A percentile compares a stretch with the other conserved stretches of the same genome.
These are phyloP conservation scores for Drosophila diplacantha DNA, from an alignment of 2,888 invertebrate species.

Conservation along the genomic window DNA sequence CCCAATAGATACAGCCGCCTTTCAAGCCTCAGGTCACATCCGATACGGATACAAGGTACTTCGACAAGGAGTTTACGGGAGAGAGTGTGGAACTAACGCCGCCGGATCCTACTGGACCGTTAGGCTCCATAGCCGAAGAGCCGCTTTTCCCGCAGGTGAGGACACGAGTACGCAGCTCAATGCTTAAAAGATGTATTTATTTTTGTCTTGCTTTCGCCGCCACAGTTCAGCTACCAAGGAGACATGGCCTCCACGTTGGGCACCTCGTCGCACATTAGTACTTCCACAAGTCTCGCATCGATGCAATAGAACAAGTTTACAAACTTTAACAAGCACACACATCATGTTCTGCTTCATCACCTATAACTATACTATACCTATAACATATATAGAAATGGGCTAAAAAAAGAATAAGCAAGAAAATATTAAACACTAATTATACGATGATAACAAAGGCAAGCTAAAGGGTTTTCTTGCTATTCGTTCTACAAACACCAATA, in stretches of 20 bases:
- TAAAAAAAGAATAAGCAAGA: slow-evolving; percentile 31
- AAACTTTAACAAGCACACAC: slow-evolving; percentile 51
- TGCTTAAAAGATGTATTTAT: not conserved
- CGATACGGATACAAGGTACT: slow-evolving; percentile 98
- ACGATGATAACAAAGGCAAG: slow-evolving; percentile 35
- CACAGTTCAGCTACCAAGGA: slow-evolving; percentile 87
- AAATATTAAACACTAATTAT: slow-evolving; percentile 43
- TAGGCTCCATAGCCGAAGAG: slow-evolving; percentile 85
- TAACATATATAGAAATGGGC: slow-evolving; percentile 52
- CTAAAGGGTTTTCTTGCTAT: slow-evolving; percentile 41
- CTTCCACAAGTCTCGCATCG: slow-evolving; percentile 79
- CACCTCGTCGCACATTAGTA: slow-evolving; percentile 82
- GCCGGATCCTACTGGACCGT: slow-evolving; percentile 83
- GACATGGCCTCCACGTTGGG: slow-evolving; percentile 82
- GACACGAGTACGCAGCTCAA: not conserved
- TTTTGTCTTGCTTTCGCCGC: slow-evolving; percentile 5
- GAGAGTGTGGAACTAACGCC: slow-evolving; percentile 98
- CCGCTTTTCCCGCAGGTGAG: slow-evolving; percentile 82
- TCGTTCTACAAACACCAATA: slow-evolving; percentile 51
- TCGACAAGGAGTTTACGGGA: slow-evolving; percentile 98
- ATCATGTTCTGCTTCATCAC: slow-evolving; percentile 62
- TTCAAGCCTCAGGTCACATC: slow-evolving; percentile 95
- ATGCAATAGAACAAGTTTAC: slow-evolving; percentile 76
- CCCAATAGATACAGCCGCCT: slow-evolving; percentile 88
- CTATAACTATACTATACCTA: slow-evolving; percentile 58